phyloP scores from a whole-genome alignment of 1,140 invertebrate genomes.

The Formica exsecta region DNA sequence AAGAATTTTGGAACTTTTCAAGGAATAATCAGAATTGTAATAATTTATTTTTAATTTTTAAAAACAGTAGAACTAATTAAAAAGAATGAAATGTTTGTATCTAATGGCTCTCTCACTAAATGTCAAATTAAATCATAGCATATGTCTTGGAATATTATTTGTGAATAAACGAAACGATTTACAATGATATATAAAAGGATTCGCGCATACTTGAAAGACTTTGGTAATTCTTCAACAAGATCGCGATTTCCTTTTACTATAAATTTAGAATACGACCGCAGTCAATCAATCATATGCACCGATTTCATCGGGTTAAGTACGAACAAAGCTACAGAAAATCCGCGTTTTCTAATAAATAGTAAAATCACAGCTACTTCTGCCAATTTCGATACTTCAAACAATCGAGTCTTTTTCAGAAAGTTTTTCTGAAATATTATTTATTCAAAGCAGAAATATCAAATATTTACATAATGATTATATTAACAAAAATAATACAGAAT shows the following conservation, averaged over 20 bases:
- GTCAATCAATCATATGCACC: constrained; percentile 25
- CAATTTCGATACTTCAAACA: neutral
- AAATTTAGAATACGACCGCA: constrained; percentile 9
- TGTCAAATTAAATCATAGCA: neutral
- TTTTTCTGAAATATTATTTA: neutral
- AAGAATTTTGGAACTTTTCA: too few relatives aligned
- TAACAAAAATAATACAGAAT: too few relatives aligned
- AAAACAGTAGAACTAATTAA: too few relatives aligned
- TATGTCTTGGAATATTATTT: neutral
- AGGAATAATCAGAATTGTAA: too few relatives aligned
- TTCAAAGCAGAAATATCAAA: neutral
- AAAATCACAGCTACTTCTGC: neutral
- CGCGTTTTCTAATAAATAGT: neutral
- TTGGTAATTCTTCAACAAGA: constrained; percentile 29
- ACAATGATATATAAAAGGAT: constrained; percentile 16
- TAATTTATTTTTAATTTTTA: too few relatives aligned
- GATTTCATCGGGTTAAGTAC: constrained; percentile 44
- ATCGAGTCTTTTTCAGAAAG: neutral
- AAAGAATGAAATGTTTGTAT: neutral
- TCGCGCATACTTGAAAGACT: constrained; percentile 16
- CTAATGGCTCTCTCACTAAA: neutral
- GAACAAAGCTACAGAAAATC: constrained; percentile 16
- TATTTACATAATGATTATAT: neutral
- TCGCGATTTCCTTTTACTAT: constrained; percentile 30
- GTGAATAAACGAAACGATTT: neutral